Conservation (phyloP, 2,888 invertebrate genomes). For the Ichneumon xanthorius region DNA sequence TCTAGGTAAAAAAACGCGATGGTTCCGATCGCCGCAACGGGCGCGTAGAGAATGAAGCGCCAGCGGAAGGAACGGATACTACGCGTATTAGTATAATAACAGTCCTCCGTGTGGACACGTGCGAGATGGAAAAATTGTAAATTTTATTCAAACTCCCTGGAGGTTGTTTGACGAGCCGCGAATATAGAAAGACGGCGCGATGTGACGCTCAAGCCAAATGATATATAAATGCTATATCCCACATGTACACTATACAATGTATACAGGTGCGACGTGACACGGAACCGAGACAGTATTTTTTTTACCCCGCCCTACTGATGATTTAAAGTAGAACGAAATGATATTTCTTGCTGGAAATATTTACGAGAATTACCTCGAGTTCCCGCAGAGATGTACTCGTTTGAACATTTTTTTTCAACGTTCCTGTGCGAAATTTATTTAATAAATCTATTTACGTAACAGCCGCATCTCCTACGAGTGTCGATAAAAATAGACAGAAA, state of each 20-base stretch:
- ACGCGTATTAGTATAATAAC: constrained; percentile 13
- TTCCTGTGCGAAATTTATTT: neutral
- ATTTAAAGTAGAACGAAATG: constrained; percentile 1
- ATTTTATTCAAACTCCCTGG: constrained; percentile 13
- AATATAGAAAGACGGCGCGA: constrained; percentile 19
- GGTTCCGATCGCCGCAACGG: neutral
- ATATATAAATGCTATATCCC: constrained; percentile 19
- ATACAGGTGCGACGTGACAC: constrained; percentile 28
- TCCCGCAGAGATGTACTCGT: neutral
- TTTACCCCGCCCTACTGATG: constrained; percentile 11
- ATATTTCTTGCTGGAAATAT: constrained; percentile 1
- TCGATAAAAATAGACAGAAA: no score
- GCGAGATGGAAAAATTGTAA: neutral
- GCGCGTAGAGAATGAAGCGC: neutral
- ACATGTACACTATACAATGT: constrained; percentile 23
- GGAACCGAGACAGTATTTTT: constrained; percentile 63
- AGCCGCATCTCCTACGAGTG: neutral
- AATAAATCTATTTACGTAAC: neutral
- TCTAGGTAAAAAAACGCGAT: neutral
- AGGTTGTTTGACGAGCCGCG: constrained; percentile 17
- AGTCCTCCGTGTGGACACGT: constrained; percentile 15
- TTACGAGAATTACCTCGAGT: neutral
- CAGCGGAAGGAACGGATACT: neutral
- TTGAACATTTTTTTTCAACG: neutral
- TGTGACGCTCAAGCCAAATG: constrained; percentile 15